Evolutionary conservation across 2,797 vertebrate genomes (phyloP), one percentile per base, ranked within the genome.

Genomic region (Danionella dracula): DNA sequence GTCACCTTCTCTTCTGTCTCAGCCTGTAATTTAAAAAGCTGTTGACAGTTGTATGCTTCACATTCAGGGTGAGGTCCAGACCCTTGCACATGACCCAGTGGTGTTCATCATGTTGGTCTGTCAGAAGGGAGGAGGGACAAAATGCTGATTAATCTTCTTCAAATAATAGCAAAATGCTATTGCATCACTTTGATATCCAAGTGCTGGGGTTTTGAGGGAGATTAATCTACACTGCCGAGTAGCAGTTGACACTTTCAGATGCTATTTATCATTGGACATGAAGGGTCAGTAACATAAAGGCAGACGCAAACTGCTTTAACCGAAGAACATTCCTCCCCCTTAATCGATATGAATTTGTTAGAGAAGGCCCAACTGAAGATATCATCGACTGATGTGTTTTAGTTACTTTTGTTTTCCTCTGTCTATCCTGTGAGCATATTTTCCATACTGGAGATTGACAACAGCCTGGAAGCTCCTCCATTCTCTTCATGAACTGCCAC

Each of bases 1-100:
- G 65, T 70, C 66, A 74, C 68, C 73, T 71, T 66, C 49, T 50
- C 35, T 60, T 60, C 64, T 68, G 66, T 64, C 64, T 57, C 40
- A 50, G 66, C 17, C 58, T 73, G 81, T 89, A 85, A 90, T 91
- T 90, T 89, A 91, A 72, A 27, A 79, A 75, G 79, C 74, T 70
- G 73, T 78, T 78, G 68, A 66, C 59, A 66, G 37, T 68, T 13
- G 27, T 68, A 82, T 66, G 66, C 66, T 66, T 58, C 64, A 71
- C 75, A 68, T 80, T 78, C 65, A 42, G 77, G 66, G 73, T 17
- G 54, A 71, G 70, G 76, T 80, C 72, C 58, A 78, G 78, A 78
- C 79, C 80, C 55, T n/a, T 78, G 66, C 42, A 49, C 42, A n/a
- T 80, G 79, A 85, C 79, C 83, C 70, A 31, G 29, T n/a, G 21